Conservation (phyloP, 2,113 vertebrate genomes). For the Python bivittatus region DNA sequence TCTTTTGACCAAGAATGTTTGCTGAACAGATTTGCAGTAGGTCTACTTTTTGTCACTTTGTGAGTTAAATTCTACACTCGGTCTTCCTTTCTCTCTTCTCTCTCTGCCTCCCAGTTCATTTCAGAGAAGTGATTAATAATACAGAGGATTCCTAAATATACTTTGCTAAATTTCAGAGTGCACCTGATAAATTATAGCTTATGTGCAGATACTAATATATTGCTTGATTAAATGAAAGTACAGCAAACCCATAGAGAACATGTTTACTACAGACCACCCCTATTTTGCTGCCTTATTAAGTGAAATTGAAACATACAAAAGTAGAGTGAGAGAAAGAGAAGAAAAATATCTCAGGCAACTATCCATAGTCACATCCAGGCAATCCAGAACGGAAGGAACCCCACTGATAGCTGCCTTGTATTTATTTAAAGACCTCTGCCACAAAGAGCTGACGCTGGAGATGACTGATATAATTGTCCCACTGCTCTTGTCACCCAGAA, state of each 20-base stretch:
- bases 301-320: background rate
- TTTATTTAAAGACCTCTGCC: background rate
- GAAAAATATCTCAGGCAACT: background rate
- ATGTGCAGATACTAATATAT: constrained; percentile 25
- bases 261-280: background rate
- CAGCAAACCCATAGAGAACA: background rate
- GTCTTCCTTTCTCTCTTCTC: background rate
- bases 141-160: constrained; percentile 14
- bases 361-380: background rate
- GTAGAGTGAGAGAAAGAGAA: background rate
- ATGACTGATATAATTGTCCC: background rate
- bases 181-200: constrained; percentile 29
- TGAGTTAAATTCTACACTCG: background rate
- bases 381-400: too few species aligned
- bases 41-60: background rate
- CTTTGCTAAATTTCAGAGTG: constrained; percentile 10
- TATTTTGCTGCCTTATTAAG: background rate
- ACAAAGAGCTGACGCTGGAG: background rate
- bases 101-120: background rate
- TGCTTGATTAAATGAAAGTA: constrained; percentile 36
- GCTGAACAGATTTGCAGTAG: too few species aligned
- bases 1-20: background rate
- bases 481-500: background rate
- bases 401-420: background rate
- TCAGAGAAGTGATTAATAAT: background rate